A percentile compares a stretch with the other conserved stretches of the same genome.
These are phyloP conservation scores for Chrysocyon brachyurus DNA, from an alignment of 2,797 vertebrate species.

Conservation along the genomic window DNA sequence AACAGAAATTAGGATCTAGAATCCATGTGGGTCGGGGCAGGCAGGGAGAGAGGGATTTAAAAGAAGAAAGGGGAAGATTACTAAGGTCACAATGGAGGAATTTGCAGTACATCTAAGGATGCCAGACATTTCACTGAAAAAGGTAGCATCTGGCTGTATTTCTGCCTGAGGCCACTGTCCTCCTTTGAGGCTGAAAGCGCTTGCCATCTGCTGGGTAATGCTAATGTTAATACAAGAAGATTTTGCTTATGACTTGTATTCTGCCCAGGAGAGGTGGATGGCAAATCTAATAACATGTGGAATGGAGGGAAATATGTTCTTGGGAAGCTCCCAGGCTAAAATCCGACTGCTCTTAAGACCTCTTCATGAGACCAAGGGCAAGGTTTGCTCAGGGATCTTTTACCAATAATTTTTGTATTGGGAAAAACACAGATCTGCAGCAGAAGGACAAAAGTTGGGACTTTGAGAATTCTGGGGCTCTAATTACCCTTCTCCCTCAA, in stretches of 20 bases:
- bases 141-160: background rate
- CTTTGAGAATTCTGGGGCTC: background rate
- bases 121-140: constrained; percentile 9
- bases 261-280: background rate
- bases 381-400: background rate
- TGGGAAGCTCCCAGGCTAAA: constrained; percentile 8
- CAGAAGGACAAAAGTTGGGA: background rate
- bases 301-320: background rate
- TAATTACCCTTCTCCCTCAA: background rate
- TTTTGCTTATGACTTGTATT: constrained; percentile 20
- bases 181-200: background rate
- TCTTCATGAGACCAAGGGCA: background rate
- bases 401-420: background rate
- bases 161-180: background rate
- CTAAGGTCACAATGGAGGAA: background rate
- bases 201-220: constrained; percentile 1
- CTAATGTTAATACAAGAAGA: background rate
- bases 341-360: background rate
- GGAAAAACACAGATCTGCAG: background rate
- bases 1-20: background rate
- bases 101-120: background rate
- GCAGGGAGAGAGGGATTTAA: background rate
- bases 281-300: background rate
- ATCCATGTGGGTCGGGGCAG: background rate
- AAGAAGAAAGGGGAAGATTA: background rate